phyloP scores from a whole-genome alignment of 37 sponge, comb jelly and placozoan species.

The Chondrilla cf. caribensis region DNA sequence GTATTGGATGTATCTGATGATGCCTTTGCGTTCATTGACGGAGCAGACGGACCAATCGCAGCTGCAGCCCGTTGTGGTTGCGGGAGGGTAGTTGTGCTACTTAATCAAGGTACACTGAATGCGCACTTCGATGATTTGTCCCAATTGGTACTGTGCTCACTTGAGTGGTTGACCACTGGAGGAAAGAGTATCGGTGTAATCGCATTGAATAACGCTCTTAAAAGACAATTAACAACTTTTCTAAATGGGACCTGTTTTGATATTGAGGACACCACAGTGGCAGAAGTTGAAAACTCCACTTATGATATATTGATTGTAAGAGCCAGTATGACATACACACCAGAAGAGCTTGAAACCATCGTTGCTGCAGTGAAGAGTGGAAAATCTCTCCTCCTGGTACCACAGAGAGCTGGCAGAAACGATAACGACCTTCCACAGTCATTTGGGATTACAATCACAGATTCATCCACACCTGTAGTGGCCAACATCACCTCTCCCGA shows the following conservation, averaged over 20 bases:
- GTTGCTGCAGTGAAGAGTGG: background rate
- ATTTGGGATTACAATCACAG: background rate
- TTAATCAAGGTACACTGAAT: background rate
- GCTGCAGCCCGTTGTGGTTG: background rate
- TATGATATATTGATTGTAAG: background rate
- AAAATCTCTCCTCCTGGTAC: background rate
- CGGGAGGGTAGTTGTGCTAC: background rate
- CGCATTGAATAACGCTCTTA: background rate
- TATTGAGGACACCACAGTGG: background rate
- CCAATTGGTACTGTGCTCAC: too few relatives aligned
- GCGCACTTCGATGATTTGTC: too few relatives aligned
- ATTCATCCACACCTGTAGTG: too few relatives aligned
- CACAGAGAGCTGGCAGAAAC: background rate
- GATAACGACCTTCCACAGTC: background rate
- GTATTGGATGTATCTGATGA: background rate
- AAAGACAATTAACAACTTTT: background rate
- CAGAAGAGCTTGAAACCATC: background rate
- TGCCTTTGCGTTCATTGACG: background rate
- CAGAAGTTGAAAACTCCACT: background rate
- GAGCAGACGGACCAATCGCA: background rate
- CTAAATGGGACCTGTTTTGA: background rate
- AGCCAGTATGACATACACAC: background rate
- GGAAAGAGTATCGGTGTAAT: background rate
- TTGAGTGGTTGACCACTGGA: background rate
- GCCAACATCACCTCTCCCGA: too few relatives aligned